A percentile compares a stretch with the other conserved stretches of the same genome.
phyloP scores from a whole-genome alignment of 37 sponge, comb jelly and placozoan genomes.

The Chondrilla cf. caribensis region DNA sequence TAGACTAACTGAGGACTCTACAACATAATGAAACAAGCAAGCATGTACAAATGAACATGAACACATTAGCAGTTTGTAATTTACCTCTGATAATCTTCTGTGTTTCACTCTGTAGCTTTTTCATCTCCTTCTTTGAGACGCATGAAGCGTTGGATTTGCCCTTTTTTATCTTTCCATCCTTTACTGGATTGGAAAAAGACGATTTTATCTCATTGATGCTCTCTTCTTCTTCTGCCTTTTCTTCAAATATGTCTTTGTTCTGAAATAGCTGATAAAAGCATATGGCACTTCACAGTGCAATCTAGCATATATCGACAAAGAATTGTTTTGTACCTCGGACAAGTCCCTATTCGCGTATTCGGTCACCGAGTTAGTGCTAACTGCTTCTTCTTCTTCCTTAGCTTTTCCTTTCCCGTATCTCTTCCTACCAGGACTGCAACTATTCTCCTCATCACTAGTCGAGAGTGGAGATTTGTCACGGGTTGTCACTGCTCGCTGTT shows the following conservation, averaged over 20 bases:
- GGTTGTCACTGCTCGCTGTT: too few relatives aligned
- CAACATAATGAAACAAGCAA: background rate
- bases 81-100: conserved; percentile 70
- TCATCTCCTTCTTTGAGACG: conserved; percentile 47
- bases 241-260: conserved; percentile 58
- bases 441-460: too few relatives aligned
- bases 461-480: too few relatives aligned
- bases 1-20: conserved; percentile 57
- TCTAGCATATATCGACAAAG: background rate
- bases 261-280: conserved; percentile 34
- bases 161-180: background rate
- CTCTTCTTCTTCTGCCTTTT: background rate
- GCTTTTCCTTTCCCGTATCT: too few relatives aligned
- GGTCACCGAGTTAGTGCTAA: too few relatives aligned
- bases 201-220: background rate
- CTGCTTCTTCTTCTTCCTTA: too few relatives aligned
- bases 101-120: conserved; percentile 58
- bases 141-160: background rate
- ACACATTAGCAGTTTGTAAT: background rate
- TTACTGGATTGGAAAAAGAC: background rate
- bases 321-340: too few relatives aligned
- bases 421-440: too few relatives aligned
- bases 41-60: background rate
- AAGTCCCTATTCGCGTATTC: background rate
- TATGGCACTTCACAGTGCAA: background rate